Percentiles rank a stretch among this genome's conserved stretches.
phyloP scores from a whole-genome alignment of 2,888 invertebrate species.

The Chaetogeoica ovagalla region DNA sequence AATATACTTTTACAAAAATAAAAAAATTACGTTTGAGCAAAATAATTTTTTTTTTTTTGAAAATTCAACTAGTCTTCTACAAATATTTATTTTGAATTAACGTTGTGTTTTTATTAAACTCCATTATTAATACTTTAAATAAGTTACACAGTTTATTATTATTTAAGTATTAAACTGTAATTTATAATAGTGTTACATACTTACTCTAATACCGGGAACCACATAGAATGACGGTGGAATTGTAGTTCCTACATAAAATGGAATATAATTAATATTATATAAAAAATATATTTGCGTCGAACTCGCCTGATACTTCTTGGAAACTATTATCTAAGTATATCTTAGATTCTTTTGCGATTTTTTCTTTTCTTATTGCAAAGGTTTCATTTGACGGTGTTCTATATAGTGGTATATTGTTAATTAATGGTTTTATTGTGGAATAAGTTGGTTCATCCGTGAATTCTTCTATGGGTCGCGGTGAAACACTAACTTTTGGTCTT shows the following conservation, averaged over 20 bases:
- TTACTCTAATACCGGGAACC: constrained; percentile 23
- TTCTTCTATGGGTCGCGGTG: constrained; percentile 7
- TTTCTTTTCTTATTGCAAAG: background rate
- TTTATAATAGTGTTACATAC: background rate
- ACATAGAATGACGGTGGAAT: constrained; percentile 3
- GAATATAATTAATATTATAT: background rate
- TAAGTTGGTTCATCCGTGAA: constrained; percentile 7
- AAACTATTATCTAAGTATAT: background rate
- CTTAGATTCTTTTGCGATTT: constrained; percentile 3
- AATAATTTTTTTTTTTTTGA: no score
- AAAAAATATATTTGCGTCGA: background rate
- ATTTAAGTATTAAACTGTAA: background rate
- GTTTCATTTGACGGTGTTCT: background rate
- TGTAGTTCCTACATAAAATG: constrained; percentile 12
- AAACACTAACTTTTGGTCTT: background rate
- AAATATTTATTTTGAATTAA: background rate
- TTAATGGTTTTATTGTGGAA: background rate
- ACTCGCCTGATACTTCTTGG: constrained; percentile 26
- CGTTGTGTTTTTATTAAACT: background rate
- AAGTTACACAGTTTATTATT: background rate
- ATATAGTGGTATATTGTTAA: background rate
- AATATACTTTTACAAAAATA: background rate
- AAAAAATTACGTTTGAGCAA: no score
- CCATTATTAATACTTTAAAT: background rate
- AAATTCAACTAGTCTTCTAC: background rate